Base-by-base conservation (phyloP, 2,888 invertebrate species). In the Hemaris fuciformis region DNA sequence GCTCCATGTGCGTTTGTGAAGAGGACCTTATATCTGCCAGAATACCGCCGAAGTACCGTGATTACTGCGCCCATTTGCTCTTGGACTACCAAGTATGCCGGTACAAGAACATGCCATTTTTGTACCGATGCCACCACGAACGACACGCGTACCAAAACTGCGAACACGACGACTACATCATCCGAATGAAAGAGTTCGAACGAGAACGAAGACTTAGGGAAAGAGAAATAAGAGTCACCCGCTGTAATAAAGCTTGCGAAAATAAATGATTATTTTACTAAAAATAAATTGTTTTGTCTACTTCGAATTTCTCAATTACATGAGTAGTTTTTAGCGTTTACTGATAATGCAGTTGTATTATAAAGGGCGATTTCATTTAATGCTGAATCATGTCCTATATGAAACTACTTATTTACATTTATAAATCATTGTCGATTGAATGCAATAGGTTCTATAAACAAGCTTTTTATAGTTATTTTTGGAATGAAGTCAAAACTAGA, bases 41-140 rank as follows among this genome's bases (percentile, higher is more conserved):
- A 77, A 81, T 98, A 41, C 94, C 95, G 0, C 76, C 93, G 0
- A 81, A 93, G 10, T 89, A 94, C 59, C 93, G 98, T 59, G 98
- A 98, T 82, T 98, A 96, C 79, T 98, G 98, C 87, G 95, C 97
- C 6, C 96, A 98, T 81, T 80, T 92, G 27, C 89, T 95, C 34
- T 76, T 98, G 10, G 91, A 95, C 34, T 95, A 95, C 72, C 88
- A 94, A 66, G 87, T 93, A 7, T 98, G 98, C 80, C 92, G 96
- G 60, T 90, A 93, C 60, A 94, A 95, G 61, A 87, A 95, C 25
- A 95, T 94, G 78, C 98, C 98, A 0, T 94, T 93, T 46, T 76
- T 94, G 0, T 93, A 93, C 59, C 93, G 89, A 57, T 98, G 98
- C 76, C 89, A 91, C 46, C 95, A 95, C 73, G 94, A 96, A 74